Evolutionary conservation across 2,797 vertebrate species (phyloP).

Genomic region (Sebastolobus alascanus): DNA sequence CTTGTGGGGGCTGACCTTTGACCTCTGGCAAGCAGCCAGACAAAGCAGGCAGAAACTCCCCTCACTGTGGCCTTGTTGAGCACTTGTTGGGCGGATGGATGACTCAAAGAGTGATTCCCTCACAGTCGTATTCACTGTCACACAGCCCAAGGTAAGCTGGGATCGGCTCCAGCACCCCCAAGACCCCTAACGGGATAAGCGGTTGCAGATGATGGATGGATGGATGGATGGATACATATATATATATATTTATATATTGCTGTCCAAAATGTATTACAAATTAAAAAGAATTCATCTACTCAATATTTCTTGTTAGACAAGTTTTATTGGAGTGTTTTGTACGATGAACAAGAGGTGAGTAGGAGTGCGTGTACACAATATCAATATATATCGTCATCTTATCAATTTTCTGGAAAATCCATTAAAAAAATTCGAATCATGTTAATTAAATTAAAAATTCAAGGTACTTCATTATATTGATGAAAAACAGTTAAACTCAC

Average conservation of each 20-base stretch:
- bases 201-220: no score
- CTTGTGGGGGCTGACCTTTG: slow-evolving; percentile 64
- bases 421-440: neutral
- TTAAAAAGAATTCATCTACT: neutral
- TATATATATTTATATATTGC: no score
- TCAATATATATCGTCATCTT: neutral
- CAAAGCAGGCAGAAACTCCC: slow-evolving; percentile 59
- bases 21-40: slow-evolving; percentile 65
- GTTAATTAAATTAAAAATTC: neutral
- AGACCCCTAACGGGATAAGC: no score
- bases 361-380: neutral
- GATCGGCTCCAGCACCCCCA: no score
- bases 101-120: neutral
- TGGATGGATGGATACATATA: no score
- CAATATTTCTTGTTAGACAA: neutral
- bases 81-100: slow-evolving; percentile 8
- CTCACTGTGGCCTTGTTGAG: slow-evolving; percentile 41
- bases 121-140: neutral
- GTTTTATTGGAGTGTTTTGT: neutral
- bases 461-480: neutral
- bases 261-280: neutral
- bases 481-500: no score
- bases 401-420: neutral
- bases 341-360: neutral
- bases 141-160: no score